Evolutionary conservation across 2,113 vertebrate genomes (phyloP), one percentile per base, ranked within the genome.

Genomic region (Potamarius usumacintae): DNA sequence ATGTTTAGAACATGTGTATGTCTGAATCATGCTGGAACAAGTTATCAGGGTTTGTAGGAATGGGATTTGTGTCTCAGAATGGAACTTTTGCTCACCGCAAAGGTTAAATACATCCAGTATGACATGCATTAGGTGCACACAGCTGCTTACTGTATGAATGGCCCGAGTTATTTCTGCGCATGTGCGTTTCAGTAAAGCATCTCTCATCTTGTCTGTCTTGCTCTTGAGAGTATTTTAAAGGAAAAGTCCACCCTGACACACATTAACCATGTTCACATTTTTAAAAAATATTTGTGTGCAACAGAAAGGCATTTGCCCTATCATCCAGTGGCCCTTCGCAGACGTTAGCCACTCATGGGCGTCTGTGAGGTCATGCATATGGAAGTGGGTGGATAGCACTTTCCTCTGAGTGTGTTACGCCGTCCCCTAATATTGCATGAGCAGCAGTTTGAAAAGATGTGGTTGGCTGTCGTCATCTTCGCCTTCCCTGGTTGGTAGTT

Each of bases 1-100:
- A n/a, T 52, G 1, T 77, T 52, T 76, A 42, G 15, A 74, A 53
- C 5, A 9, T 17, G n/a, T 57, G 77, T 57, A 57, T 79, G 77
- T 79, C 77, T 79, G 50, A 57, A 79, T 30, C 77, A 27, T 79
- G 77, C 77, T 8, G 77, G 25, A 79, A 79, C 77, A 79, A 7
- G 77, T 79, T 27, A 27, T 57, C 77, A 79, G 12, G 12, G 77
- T 79, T n/a, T 79, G 77, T 57, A 53, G 7, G 14, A 17, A 57
- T 7, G 50, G 1, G 77, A 79, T 79, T 79, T 79, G 77, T 27
- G 52, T 27, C 52, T 79, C 12, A 0, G 25, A 57, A 55, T 7
- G 76, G 76, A 55, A 55, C 27, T 48, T 18, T 48, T 42, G 7
- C 34, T 72, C 15, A 42, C 2, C 69, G 48, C 27, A 30, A 30